Conservation (phyloP, 2,113 vertebrate species). For the Paramisgurnus dabryanus region DNA sequence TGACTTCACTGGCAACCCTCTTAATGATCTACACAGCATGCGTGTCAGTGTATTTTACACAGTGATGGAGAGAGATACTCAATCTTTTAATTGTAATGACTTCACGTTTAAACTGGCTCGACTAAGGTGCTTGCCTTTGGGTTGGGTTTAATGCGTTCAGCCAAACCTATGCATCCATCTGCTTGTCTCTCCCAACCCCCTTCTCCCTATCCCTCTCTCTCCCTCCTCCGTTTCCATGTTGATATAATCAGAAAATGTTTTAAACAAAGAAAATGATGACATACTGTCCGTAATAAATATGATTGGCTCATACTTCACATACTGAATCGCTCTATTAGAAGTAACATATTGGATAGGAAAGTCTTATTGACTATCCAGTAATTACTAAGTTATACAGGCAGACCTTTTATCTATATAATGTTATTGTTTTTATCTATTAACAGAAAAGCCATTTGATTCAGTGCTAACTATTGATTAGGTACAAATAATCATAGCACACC, state of each 20-base stretch:
- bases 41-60: slow-evolving; percentile 59
- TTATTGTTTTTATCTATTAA: background rate
- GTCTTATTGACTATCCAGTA: background rate
- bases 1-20: background rate
- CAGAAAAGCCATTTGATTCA: background rate
- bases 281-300: background rate
- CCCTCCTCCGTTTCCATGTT: background rate
- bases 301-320: background rate
- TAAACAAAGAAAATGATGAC: too few relatives aligned
- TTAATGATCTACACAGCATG: slow-evolving; percentile 9
- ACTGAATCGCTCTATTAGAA: background rate
- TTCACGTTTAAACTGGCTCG: slow-evolving; percentile 70
- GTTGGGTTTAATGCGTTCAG: slow-evolving; percentile 85
- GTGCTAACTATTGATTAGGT: background rate
- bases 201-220: slow-evolving; percentile 38
- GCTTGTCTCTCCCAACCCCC: slow-evolving; percentile 79
- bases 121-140: slow-evolving; percentile 80
- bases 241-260: background rate
- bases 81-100: slow-evolving; percentile 73
- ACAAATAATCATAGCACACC: background rate
- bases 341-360: background rate
- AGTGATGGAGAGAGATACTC: slow-evolving; percentile 72
- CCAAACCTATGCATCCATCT: slow-evolving; percentile 84
- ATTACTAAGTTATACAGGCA: background rate
- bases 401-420: background rate